Conservation (phyloP, 2,888 invertebrate species). For the Drosophila infuscata region DNA sequence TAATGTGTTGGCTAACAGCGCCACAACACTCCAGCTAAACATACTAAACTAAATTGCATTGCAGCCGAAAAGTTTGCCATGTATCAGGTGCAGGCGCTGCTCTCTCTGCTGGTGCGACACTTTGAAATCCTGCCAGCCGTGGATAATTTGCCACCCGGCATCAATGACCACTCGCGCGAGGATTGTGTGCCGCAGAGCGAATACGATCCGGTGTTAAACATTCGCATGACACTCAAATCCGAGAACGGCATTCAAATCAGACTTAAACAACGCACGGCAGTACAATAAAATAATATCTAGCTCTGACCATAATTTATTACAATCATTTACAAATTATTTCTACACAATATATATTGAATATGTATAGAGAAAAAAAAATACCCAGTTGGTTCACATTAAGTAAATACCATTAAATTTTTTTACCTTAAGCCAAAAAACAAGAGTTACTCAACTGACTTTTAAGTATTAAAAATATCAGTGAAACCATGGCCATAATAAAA, state of each 20-base stretch:
- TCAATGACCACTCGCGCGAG: conserved; percentile 72
- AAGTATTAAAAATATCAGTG: neutral
- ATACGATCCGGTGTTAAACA: conserved; percentile 84
- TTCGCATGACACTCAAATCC: conserved; percentile 86
- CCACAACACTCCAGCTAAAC: neutral
- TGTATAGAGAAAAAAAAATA: neutral
- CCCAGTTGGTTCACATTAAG: neutral
- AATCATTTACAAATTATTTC: neutral
- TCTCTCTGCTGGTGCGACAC: conserved; percentile 86
- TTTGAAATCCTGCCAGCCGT: conserved; percentile 83
- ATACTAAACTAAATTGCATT: neutral
- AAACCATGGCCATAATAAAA: neutral
- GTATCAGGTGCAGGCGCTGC: conserved; percentile 86
- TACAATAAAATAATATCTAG: neutral
- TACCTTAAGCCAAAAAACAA: neutral
- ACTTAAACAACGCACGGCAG: conserved; percentile 64
- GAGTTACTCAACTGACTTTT: neutral
- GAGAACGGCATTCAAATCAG: conserved; percentile 85
- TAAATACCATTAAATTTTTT: no score
- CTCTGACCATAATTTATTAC: neutral
- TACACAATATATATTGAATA: neutral
- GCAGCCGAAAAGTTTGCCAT: conserved; percentile 86
- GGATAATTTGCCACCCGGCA: conserved; percentile 69
- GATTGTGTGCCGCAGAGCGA: conserved; percentile 77
- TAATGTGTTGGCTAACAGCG: no score